phyloP scores from a whole-genome alignment of 2,797 vertebrate genomes.

The Hoplostethus atlanticus region DNA sequence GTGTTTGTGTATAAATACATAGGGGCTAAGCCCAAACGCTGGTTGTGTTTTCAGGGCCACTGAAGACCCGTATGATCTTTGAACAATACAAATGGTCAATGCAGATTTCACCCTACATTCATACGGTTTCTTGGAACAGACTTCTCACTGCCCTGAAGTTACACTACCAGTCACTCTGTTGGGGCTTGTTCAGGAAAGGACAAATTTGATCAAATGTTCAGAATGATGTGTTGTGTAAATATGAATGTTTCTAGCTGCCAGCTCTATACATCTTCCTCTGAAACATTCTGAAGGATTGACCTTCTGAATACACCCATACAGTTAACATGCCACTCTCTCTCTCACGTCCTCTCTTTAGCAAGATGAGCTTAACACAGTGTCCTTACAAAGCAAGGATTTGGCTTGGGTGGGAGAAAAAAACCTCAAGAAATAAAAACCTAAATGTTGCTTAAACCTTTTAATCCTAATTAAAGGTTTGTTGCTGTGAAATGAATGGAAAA shows the following conservation, averaged over 20 bases:
- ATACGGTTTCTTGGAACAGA: conserved; percentile 30
- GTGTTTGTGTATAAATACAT: conserved; percentile 58
- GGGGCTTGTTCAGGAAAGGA: background rate
- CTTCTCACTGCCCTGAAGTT: conserved; percentile 29
- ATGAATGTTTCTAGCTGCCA: conserved; percentile 46
- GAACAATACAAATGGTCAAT: conserved; percentile 43
- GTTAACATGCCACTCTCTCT: conserved; percentile 9
- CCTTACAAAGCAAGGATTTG: conserved; percentile 24
- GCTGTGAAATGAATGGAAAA: conserved; percentile 31
- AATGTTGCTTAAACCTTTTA: conserved; percentile 4
- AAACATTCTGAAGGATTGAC: conserved; percentile 37
- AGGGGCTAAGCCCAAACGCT: conserved; percentile 11
- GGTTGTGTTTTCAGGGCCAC: conserved; percentile 38
- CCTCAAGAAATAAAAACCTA: background rate
- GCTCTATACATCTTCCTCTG: conserved; percentile 44
- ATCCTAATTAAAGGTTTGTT: conserved; percentile 12
- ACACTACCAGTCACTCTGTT: conserved; percentile 2
- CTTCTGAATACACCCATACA: conserved; percentile 32
- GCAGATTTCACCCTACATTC: conserved; percentile 22
- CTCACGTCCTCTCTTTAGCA: background rate
- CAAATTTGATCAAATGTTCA: background rate
- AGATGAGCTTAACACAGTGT: conserved; percentile 29
- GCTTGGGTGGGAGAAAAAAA: conserved; percentile 8
- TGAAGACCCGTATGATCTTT: conserved; percentile 39
- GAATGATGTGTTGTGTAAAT: conserved; percentile 39